Conservation (phyloP, 2,797 vertebrate species). For the Lacerta agilis region DNA sequence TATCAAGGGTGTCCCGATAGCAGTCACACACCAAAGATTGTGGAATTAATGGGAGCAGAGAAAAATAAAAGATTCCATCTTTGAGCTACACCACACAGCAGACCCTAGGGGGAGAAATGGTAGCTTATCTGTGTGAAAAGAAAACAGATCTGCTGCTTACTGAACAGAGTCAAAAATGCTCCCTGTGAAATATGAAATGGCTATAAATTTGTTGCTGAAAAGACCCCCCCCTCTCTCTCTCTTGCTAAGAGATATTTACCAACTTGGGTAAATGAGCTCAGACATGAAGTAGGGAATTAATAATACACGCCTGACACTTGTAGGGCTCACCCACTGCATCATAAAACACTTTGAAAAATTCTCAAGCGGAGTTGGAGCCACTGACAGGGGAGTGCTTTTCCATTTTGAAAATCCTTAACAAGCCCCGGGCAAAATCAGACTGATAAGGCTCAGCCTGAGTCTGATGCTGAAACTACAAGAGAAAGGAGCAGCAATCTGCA, state of each 20-base stretch:
- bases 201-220: background rate
- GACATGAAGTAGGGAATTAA: conserved; percentile 1
- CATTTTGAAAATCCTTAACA: conserved; percentile 22
- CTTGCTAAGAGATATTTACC: conserved; percentile 3
- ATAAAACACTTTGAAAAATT: conserved; percentile 29
- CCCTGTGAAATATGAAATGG: background rate
- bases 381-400: background rate
- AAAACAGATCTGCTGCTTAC: background rate
- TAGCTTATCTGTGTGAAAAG: conserved; percentile 25
- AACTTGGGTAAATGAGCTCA: background rate
- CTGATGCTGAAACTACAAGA: background rate
- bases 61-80: conserved; percentile 18
- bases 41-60: conserved; percentile 6
- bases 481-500: conserved; percentile 7
- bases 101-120: conserved; percentile 13
- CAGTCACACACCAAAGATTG: conserved; percentile 22
- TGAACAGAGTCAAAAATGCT: background rate
- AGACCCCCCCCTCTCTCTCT: background rate
- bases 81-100: background rate
- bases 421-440: background rate
- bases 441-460: conserved; percentile 3
- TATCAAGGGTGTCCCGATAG: conserved; percentile 17
- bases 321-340: background rate
- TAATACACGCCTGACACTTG: background rate
- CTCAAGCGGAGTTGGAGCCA: background rate